Conservation (phyloP, 2,888 invertebrate genomes). For the Brenthis daphne region DNA sequence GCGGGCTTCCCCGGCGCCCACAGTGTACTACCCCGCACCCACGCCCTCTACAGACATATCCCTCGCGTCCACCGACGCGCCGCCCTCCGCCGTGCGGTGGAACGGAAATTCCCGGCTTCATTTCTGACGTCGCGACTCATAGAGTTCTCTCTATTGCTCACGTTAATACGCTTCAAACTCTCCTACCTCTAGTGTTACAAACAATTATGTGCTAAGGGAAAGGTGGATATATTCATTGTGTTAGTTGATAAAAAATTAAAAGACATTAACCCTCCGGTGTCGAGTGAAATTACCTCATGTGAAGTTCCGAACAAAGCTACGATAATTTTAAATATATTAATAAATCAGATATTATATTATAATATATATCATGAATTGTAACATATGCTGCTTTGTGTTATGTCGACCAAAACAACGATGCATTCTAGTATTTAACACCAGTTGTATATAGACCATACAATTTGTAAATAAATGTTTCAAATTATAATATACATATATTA, state of each 20-base stretch:
- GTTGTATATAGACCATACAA: conserved; percentile 9
- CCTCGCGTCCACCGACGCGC: conserved; percentile 42
- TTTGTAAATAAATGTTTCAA: conserved; percentile 25
- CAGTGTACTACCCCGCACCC: conserved; percentile 66
- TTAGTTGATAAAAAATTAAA: conserved; percentile 24
- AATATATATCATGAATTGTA: background rate
- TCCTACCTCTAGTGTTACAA: conserved; percentile 20
- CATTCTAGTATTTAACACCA: background rate
- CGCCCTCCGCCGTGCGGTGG: conserved; percentile 51
- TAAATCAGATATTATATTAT: background rate
- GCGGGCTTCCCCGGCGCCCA: conserved; percentile 50
- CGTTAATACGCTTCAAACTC: conserved; percentile 23
- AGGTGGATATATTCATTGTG: conserved; percentile 9
- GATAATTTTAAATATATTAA: conserved; percentile 1
- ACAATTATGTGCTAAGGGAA: conserved; percentile 7
- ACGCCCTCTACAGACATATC: conserved; percentile 45
- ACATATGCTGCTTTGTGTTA: conserved; percentile 3
- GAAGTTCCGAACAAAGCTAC: conserved; percentile 16
- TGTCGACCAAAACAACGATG: conserved; percentile 16
- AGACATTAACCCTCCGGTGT: conserved; percentile 24
- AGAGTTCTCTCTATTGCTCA: conserved; percentile 27
- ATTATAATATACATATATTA: background rate
- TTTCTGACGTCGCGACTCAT: conserved; percentile 48
- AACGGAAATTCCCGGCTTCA: conserved; percentile 56
- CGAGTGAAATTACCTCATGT: conserved; percentile 18